These are phyloP conservation scores for human DNA, from an alignment of 2,113 vertebrate species.

Conservation along the genomic window DNA sequence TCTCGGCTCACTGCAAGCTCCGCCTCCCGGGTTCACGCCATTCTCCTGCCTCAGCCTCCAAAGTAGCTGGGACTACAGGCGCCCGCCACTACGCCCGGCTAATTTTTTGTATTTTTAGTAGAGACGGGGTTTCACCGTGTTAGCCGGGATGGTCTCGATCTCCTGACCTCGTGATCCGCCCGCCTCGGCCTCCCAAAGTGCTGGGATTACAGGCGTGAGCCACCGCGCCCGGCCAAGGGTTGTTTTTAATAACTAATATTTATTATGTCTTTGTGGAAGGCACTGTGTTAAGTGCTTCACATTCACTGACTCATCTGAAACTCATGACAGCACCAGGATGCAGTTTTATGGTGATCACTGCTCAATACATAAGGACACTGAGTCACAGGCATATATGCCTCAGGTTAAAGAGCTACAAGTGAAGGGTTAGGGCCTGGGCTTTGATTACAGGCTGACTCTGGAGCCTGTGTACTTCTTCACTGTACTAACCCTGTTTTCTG, in stretches of 20 bases:
- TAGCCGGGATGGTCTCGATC: too few species aligned
- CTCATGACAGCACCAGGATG: neutral
- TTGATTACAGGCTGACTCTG: neutral
- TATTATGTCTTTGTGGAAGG: neutral
- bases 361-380: neutral
- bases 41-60: too few species aligned
- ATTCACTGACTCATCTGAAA: neutral
- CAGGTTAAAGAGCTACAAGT: neutral
- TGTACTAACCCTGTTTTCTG: neutral
- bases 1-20: too few species aligned
- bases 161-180: too few species aligned
- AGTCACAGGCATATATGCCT: neutral
- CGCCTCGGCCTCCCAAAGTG: too few species aligned
- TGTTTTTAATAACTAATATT: neutral
- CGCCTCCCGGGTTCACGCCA: too few species aligned
- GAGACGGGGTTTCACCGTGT: too few species aligned
- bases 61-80: too few species aligned
- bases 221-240: too few species aligned
- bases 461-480: neutral
- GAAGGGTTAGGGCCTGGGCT: neutral
- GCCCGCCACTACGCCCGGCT: too few species aligned
- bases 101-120: too few species aligned
- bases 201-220: too few species aligned
- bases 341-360: neutral
- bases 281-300: neutral